phyloP scores from a whole-genome alignment of 2,113 vertebrate species.

The Xerus inauris region DNA sequence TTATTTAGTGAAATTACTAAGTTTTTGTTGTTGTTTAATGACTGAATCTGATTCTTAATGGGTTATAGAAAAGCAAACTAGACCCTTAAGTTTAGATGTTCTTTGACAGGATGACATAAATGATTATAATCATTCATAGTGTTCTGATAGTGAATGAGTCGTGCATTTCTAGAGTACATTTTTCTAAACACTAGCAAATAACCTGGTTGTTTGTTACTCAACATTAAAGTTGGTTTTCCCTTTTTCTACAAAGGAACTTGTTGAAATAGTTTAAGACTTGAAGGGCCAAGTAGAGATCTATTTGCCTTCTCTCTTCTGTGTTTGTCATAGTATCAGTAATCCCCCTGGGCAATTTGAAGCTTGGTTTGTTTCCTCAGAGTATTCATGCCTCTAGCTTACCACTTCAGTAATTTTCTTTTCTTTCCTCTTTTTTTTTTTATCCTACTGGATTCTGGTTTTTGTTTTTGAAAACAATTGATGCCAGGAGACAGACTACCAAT shows the following conservation, averaged over 20 bases:
- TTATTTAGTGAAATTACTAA: background rate
- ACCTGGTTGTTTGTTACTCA: background rate
- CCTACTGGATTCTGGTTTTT: conserved; percentile 36
- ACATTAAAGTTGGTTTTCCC: background rate
- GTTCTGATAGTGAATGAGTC: background rate
- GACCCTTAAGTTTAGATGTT: background rate
- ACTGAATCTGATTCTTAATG: background rate
- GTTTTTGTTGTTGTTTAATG: background rate
- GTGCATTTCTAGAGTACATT: background rate
- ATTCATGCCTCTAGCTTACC: background rate
- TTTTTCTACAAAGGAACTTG: background rate
- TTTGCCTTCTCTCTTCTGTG: conserved; percentile 62
- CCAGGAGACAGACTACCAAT: conserved; percentile 56
- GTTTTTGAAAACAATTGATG: background rate
- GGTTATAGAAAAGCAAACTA: background rate
- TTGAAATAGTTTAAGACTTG: background rate
- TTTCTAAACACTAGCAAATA: background rate
- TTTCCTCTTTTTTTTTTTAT: no score
- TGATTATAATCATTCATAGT: background rate
- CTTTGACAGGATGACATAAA: background rate
- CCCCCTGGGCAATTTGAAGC: conserved; percentile 60
- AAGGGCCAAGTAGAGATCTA: conserved; percentile 39
- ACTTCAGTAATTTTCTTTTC: conserved; percentile 49
- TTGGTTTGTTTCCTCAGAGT: conserved; percentile 61
- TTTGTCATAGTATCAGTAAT: conserved; percentile 66